Conservation (phyloP, 2,113 vertebrate species). For the Psittacus erithacus region DNA sequence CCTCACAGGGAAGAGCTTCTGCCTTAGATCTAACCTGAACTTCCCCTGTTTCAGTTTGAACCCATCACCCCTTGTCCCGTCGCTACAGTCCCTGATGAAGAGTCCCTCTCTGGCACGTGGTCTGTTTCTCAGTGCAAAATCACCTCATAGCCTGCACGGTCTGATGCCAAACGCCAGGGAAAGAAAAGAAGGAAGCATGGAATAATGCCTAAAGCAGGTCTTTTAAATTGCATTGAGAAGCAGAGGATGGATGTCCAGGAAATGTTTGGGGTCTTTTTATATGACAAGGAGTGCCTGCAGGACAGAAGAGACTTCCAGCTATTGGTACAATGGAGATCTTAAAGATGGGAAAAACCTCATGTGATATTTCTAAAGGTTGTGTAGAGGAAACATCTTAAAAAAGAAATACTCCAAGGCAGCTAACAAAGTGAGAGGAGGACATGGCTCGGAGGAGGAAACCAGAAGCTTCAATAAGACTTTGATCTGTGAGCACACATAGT, state of each 20-base stretch:
- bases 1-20: background rate
- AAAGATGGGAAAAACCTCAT: background rate
- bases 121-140: background rate
- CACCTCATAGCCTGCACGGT: background rate
- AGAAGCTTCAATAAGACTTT: background rate
- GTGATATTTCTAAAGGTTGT: background rate
- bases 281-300: background rate
- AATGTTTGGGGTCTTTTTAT: background rate
- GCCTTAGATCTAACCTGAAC: background rate
- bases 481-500: background rate
- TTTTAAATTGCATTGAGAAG: background rate
- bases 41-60: background rate
- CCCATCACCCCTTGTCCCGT: background rate
- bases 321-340: background rate
- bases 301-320: background rate
- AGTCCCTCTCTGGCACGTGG: background rate
- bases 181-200: background rate
- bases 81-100: background rate
- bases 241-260: background rate
- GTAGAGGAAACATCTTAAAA: background rate
- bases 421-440: background rate
- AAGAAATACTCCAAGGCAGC: background rate
- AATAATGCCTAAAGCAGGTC: background rate
- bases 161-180: background rate
- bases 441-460: background rate